Evolutionary conservation across 2,888 invertebrate genomes (phyloP), one percentile per base, ranked within the genome.

Genomic region (Lithophane leautieri): DNA sequence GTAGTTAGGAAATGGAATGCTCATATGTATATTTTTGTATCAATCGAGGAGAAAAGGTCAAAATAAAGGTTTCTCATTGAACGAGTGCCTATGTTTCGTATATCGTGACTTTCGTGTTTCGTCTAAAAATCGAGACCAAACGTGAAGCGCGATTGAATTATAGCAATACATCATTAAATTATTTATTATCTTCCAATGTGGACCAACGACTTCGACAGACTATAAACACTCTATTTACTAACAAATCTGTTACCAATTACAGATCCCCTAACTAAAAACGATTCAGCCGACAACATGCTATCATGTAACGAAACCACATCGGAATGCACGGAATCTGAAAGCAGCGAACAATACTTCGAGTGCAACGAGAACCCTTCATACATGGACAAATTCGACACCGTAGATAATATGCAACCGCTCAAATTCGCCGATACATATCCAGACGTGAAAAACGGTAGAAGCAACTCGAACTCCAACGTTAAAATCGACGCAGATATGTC

Each of bases 311-410:
- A 97, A 90, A 96, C 97, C 1, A 95, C 95, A 44, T 97, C 97
- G 4, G 97, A 97, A 88, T 97, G 97, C 81, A 97, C 97, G 0
- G 97, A 97, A 86, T 97, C 97, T 0, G 97, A 97, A 76, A 96
- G 96, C 87, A 97, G 97, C 79, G 97, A 97, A 83, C 97, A 97
- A 83, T 97, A 93, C 81, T 97, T 93, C 79, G 97, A 97, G 88
- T 97, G 97, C 82, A 96, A 89, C 47, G 97, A 97, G 40, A 94
- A 92, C 76, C 92, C 93, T 0, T 87, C 93, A 0, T 95, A 89
- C 81, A 88, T 91, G 67, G 96, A 96, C 11, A 92, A 93, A 83
- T 82, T 94, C 2, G 96, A 96, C 58, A 88, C 91, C 6, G 79
- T 93, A 68, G 95, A 96, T 25, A 93, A 85, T 61, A 71, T 94